These are phyloP conservation scores for Pseudolaguvia tuberculata DNA, from an alignment of 2,113 vertebrate species.

Conservation along the genomic window DNA sequence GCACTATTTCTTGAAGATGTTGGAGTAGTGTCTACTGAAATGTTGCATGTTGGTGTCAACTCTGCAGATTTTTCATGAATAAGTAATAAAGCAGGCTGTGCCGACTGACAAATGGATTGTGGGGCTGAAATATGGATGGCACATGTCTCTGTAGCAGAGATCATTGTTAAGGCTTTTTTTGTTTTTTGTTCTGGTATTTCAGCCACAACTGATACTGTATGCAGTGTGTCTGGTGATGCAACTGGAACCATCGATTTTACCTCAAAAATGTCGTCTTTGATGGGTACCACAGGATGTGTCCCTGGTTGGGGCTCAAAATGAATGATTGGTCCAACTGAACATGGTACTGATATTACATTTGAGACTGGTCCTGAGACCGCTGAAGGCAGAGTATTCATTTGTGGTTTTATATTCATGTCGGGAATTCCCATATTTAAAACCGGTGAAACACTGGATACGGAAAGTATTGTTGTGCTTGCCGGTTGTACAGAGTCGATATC, in stretches of 20 bases:
- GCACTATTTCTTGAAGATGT: background rate
- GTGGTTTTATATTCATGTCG: conserved; percentile 21
- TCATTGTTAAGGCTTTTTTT: background rate
- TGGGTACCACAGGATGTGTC: background rate
- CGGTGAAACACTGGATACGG: conserved; percentile 6
- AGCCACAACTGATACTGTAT: conserved; percentile 31
- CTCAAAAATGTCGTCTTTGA: background rate
- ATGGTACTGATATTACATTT: background rate
- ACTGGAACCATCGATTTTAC: background rate
- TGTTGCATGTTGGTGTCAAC: conserved; percentile 46
- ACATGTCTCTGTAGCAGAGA: conserved; percentile 16
- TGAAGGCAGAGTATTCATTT: background rate
- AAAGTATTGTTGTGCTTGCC: conserved; percentile 9
- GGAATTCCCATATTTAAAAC: conserved; percentile 12
- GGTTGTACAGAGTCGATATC: background rate
- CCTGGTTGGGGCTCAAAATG: background rate
- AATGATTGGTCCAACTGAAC: background rate
- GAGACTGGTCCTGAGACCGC: background rate
- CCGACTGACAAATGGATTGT: conserved; percentile 34
- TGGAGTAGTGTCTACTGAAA: background rate
- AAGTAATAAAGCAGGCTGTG: conserved; percentile 39
- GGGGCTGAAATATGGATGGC: conserved; percentile 19
- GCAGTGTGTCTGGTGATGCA: conserved; percentile 19
- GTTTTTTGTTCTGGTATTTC: conserved; percentile 32
- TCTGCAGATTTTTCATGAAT: conserved; percentile 30